These are phyloP conservation scores for Lacerta viridis DNA, from an alignment of 2,797 vertebrate genomes.

Conservation along the genomic window DNA sequence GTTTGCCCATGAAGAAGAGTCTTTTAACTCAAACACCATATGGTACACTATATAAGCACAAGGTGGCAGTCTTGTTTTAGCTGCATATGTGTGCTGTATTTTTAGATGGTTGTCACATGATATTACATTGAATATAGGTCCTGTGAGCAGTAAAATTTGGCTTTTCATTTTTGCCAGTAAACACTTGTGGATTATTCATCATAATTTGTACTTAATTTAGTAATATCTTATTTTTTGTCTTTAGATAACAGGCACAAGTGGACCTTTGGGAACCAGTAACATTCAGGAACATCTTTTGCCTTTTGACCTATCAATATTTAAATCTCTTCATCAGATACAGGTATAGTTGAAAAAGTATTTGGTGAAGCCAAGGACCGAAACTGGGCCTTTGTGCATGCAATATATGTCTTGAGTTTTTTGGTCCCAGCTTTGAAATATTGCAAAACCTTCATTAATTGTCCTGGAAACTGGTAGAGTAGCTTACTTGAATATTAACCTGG, in stretches of 20 bases:
- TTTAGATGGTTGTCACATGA: background rate
- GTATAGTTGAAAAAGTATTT: slow-evolving; percentile 75
- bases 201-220: slow-evolving; percentile 11
- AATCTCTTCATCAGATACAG: slow-evolving; percentile 95
- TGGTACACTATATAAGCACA: slow-evolving; percentile 64
- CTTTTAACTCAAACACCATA: background rate
- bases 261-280: slow-evolving; percentile 93
- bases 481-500: too few species aligned
- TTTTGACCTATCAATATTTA: slow-evolving; percentile 96
- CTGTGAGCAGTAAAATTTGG: background rate
- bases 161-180: background rate
- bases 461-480: background rate
- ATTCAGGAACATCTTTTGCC: slow-evolving; percentile 91
- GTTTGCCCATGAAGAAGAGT: background rate
- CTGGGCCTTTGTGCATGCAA: background rate
- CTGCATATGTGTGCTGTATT: background rate
- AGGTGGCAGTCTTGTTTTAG: slow-evolving; percentile 68
- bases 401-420: background rate
- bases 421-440: background rate
- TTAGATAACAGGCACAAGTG: slow-evolving; percentile 90
- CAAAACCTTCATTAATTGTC: slow-evolving; percentile 3
- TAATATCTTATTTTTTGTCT: slow-evolving; percentile 40
- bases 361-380: background rate
- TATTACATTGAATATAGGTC: background rate
- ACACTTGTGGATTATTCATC: background rate